Evolutionary conservation across 2,888 invertebrate species (phyloP).

Genomic region (Koerneria pararmatus): DNA sequence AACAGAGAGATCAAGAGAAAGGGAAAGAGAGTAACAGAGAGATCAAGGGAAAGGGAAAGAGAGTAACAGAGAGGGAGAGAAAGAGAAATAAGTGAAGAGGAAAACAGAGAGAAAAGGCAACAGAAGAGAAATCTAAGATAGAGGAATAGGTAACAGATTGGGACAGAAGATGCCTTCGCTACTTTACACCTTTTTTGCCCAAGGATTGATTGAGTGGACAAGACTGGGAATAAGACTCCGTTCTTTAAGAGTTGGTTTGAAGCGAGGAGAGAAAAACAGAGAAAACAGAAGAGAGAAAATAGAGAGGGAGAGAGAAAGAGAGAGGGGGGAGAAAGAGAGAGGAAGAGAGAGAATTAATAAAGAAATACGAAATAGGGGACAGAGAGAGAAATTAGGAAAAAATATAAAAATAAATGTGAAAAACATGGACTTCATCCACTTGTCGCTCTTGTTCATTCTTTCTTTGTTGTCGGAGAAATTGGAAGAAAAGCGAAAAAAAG

Average conservation of each 20-base stretch:
- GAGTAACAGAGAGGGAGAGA: background rate
- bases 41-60: background rate
- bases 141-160: too few species aligned
- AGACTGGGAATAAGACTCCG: background rate
- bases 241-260: background rate
- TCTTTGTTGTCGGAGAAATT: background rate
- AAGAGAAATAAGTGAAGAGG: background rate
- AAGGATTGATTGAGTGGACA: background rate
- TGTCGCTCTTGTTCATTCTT: background rate
- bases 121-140: constrained; percentile 13
- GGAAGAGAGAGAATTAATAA: background rate
- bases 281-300: background rate
- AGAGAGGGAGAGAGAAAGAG: constrained; percentile 11
- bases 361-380: constrained; percentile 1
- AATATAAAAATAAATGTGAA: background rate
- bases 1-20: background rate
- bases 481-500: too few species aligned
- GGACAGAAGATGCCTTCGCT: background rate
- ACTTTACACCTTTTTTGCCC: background rate
- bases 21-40: background rate
- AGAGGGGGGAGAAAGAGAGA: constrained; percentile 1
- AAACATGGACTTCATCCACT: background rate
- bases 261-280: background rate
- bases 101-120: constrained; percentile 8
- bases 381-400: constrained; percentile 9